Evolutionary conservation across 1,140 invertebrate genomes (phyloP), one percentile per base, ranked within the genome.

Genomic region (Drosophila suzukii): DNA sequence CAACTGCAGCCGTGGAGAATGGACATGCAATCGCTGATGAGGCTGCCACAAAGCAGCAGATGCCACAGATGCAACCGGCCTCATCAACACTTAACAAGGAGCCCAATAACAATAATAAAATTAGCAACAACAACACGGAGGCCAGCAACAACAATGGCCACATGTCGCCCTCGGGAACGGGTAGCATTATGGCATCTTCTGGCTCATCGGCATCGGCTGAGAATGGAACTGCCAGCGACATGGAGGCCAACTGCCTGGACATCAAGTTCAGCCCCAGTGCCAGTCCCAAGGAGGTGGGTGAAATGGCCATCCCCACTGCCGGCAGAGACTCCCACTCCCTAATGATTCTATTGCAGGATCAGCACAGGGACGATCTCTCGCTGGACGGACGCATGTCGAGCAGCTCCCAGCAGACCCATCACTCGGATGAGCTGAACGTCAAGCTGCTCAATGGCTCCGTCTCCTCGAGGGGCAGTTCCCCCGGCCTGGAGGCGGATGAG

Each of bases 401-500:
- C 55, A 90, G 85, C 56, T 84, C 88, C 7, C 81, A 75, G 41
- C 81, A 79, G 44, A 81, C 84, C 0, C 90, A 91, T 68, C 78
- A 91, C 49, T 89, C 83, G 17, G 91, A 92, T 17, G 91, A 92
- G 44, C 65, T 91, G 38, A 86, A 86, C 12, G 89, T 85, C 56
- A 91, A 88, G 75, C 60, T 92, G 32, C 75, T 91, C 13, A 84
- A 81, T 27, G 83, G 91, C 15, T 92, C 91, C 24, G 70, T 92
- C 6, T 92, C 92, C 60, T 92, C 91, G 47, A 75, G 91, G 13
- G 91, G 81, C 61, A 92, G 91, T 57, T 91, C 92, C 0, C 92
- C 92, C 13, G 66, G 81, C 7, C 10, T 92, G 55, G 91, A 91
- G 38, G 55, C 80, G 20, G 80, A 91, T 11, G 91, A 91, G 66